Evolutionary conservation across 2,888 invertebrate genomes (phyloP).

Genomic region (Hipparchia sbordonii): DNA sequence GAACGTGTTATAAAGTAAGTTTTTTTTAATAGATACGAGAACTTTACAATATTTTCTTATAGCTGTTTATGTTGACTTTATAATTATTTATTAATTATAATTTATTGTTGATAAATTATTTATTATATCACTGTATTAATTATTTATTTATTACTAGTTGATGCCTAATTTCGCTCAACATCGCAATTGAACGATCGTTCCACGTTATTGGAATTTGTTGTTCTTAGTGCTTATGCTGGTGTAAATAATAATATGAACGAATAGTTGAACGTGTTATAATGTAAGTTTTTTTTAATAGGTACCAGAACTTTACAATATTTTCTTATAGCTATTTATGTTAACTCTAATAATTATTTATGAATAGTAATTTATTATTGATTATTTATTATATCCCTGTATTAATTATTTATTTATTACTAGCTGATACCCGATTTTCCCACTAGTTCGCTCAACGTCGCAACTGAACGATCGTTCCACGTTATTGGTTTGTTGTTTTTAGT

Average conservation of each 20-base stretch:
- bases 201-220: background rate
- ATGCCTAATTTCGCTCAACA: background rate
- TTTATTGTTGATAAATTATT: too few relatives aligned
- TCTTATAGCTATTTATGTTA: background rate
- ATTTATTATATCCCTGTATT: too few relatives aligned
- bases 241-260: constrained; percentile 1
- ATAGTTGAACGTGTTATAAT: background rate
- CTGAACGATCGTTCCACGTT: constrained; percentile 2
- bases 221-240: constrained; percentile 18
- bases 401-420: too few relatives aligned
- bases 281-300: constrained; percentile 1
- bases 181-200: constrained; percentile 16
- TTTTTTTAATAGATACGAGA: background rate
- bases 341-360: background rate
- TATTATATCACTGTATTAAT: too few relatives aligned
- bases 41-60: background rate
- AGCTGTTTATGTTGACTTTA: background rate
- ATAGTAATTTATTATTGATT: too few relatives aligned
- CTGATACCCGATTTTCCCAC: constrained; percentile 29
- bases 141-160: too few relatives aligned
- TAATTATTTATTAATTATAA: background rate
- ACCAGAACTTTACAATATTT: background rate
- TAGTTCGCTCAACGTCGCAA: constrained; percentile 14
- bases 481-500: constrained; percentile 6
- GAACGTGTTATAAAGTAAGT: constrained; percentile 13